Evolutionary conservation across 37 sponge, comb jelly and placozoan genomes (phyloP), one percentile per base, ranked within the genome.

Genomic region (Diacarnus erythraeanus): DNA sequence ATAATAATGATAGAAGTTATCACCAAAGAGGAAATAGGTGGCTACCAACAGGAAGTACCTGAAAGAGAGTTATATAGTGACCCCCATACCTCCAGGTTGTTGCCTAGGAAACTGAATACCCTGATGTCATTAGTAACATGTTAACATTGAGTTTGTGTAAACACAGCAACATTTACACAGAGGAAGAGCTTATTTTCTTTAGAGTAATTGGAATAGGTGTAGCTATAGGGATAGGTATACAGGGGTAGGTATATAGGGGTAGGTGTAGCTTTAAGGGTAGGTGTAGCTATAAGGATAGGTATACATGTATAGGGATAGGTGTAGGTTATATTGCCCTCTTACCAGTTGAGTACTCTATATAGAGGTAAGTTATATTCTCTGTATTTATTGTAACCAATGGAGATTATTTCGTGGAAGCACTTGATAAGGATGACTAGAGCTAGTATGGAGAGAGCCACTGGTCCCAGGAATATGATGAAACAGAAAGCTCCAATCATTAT

Each of bases 381-480:
- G 68, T 95, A 95, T 81, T 98, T 95, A 76, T 82, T 80, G 79
- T 95, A 93, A 23, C 96, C 96, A 78, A 98, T 95, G 37, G 80
- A 78, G 64, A 98, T 86, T 26, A 98, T 82, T 75, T 98, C 98
- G 26, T 98, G 94, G 74, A 93, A 97, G 30, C 92, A 91, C 65
- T 93, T 93, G 33, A 93, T 72, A 71, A 93, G 86, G 0, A 98
- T 67, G 0, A 44, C 63, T 31, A 91, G 30, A 2, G 93, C 97
- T 78, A 97, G 72, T 12, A 97, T 42, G 31, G 90, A 78, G 40
- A 97, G 80, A 23, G 74, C 79, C 18, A 86, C 40, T n/a, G 89
- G 94, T 1, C 97, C 97, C 39, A 91, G 37, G 72, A 80, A 86
- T 22, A 97, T 78, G 39, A 94, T 71, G 33, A 89, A 34, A 0